Percentiles rank a stretch among this genome's conserved stretches.
These are phyloP conservation scores for Cydia strobilella DNA, from an alignment of 1,140 invertebrate species.

Conservation along the genomic window DNA sequence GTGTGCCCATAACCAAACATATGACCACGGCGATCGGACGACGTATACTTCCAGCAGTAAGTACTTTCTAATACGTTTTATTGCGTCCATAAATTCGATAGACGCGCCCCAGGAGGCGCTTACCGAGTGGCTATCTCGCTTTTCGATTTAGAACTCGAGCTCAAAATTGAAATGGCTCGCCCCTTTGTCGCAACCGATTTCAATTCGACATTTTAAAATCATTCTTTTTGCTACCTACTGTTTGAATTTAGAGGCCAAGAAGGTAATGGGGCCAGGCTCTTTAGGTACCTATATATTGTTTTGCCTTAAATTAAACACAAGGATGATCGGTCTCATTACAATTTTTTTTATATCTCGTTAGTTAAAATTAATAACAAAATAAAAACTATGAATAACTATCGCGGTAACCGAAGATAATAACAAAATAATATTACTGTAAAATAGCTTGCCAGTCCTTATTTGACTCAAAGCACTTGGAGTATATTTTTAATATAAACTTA, in stretches of 20 bases:
- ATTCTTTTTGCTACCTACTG: conserved; percentile 45
- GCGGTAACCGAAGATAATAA: no score
- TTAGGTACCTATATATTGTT: not conserved
- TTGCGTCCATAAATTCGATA: conserved; percentile 71
- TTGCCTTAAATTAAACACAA: not conserved
- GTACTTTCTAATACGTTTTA: conserved; percentile 71
- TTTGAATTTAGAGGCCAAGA: not conserved
- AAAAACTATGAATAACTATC: no score
- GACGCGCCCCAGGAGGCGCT: conserved; percentile 68
- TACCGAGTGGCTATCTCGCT: conserved; percentile 65
- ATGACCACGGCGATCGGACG: conserved; percentile 15
- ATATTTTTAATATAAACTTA: no score
- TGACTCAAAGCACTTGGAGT: no score
- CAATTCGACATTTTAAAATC: conserved; percentile 67
- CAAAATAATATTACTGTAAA: no score
- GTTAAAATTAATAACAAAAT: no score
- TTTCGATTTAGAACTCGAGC: conserved; percentile 61
- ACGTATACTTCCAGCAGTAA: conserved; percentile 39
- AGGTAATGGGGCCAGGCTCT: not conserved
- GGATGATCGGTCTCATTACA: no score
- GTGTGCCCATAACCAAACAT: not conserved
- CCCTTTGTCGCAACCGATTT: conserved; percentile 65
- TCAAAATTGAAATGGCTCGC: conserved; percentile 72
- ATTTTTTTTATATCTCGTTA: no score
- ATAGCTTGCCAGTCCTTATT: no score